phyloP scores from a whole-genome alignment of 30 jellyfish, hydroid and myxozoan genomes.

The Hydractinia symbiolongicarpus region DNA sequence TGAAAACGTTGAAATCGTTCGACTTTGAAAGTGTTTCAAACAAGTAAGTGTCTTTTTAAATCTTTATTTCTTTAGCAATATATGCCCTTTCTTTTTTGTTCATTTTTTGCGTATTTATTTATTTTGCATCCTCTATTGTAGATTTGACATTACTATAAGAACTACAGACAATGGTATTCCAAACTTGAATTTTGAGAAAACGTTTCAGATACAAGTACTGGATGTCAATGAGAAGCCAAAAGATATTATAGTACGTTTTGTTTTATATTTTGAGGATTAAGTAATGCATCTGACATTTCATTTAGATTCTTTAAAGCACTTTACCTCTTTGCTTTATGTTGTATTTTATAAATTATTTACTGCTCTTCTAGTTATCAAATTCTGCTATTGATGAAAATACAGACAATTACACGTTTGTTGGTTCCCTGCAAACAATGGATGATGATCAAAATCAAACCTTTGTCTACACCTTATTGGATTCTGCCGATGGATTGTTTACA shows the following conservation, averaged over 20 bases:
- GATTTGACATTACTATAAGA: constrained; percentile 34
- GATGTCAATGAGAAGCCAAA: constrained; percentile 82
- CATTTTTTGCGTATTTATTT: no score
- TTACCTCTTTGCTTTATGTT: background rate
- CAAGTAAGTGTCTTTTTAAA: constrained; percentile 38
- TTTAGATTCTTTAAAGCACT: background rate
- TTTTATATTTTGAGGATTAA: background rate
- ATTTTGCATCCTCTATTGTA: background rate
- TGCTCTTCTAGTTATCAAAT: constrained; percentile 44
- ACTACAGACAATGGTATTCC: constrained; percentile 75
- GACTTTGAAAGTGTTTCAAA: constrained; percentile 66
- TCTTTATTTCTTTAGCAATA: background rate
- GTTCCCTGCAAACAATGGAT: constrained; percentile 50
- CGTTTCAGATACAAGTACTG: constrained; percentile 30
- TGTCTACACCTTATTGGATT: constrained; percentile 40
- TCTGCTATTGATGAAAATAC: constrained; percentile 59
- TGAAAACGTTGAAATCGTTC: constrained; percentile 48
- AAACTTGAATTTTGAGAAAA: constrained; percentile 29
- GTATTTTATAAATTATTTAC: background rate
- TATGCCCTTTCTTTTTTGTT: no score
- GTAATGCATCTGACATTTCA: background rate
- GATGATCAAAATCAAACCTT: constrained; percentile 51
- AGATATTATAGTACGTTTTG: constrained; percentile 57
- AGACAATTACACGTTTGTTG: constrained; percentile 50
- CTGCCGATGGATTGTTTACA: constrained; percentile 58